A percentile compares a stretch with the other conserved stretches of the same genome.
Conservation (phyloP, 2,797 vertebrate genomes). For the Eremophila alpestris region DNA sequence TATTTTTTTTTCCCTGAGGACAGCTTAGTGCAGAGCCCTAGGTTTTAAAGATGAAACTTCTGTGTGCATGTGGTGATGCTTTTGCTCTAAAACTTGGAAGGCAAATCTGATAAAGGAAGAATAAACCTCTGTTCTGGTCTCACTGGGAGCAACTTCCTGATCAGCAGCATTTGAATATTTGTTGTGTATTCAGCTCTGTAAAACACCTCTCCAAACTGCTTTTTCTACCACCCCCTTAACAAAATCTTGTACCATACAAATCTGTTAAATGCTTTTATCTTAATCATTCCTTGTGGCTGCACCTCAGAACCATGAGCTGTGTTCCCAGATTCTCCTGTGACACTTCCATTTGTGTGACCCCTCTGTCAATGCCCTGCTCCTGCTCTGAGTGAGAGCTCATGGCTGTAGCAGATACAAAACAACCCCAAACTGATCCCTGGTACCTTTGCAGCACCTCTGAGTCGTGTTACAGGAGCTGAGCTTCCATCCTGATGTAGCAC, state of each 20-base stretch:
- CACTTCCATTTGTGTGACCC: not conserved
- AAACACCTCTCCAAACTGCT: not conserved
- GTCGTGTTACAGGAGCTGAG: not conserved
- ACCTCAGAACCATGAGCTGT: not conserved
- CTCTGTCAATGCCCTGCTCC: fast-evolving
- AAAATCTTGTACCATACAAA: not conserved
- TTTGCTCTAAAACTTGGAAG: not conserved
- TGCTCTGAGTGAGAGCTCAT: not conserved
- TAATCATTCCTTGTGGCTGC: not conserved
- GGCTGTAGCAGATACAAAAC: not conserved
- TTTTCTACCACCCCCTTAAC: not conserved
- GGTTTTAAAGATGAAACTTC: not conserved
- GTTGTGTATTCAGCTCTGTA: not conserved
- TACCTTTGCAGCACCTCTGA: not conserved
- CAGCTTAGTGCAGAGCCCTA: not conserved
- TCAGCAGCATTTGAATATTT: not conserved
- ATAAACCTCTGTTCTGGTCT: not conserved
- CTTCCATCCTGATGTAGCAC: fast-evolving
- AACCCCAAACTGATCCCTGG: not conserved
- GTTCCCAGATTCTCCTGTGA: not conserved
- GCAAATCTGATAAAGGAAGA: not conserved
- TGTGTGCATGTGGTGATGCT: not conserved
- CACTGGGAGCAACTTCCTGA: not conserved
- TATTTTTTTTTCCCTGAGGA: not conserved
- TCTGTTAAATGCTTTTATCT: not conserved